Base-by-base conservation (phyloP, 2,797 vertebrate species). In the Euphonia xanthogaster region DNA sequence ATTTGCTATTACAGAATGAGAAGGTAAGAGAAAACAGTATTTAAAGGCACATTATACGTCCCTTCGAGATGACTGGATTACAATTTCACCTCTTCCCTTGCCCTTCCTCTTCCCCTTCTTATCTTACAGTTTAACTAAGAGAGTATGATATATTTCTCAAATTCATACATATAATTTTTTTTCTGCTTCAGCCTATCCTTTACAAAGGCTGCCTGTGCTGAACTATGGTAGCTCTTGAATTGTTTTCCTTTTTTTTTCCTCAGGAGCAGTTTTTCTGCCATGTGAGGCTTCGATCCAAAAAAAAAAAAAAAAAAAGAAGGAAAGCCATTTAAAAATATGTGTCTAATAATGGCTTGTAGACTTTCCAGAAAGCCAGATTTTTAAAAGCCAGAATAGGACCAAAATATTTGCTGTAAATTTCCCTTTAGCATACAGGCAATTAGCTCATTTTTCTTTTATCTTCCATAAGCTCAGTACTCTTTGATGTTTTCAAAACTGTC, bases 341-440 rank as follows among this genome's bases (percentile, higher is more conserved):
- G 3, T 9, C 17, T 53, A 79, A 87, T 76, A 93, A 79, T 75
- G 73, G 42, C 58, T 95, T 94, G 40, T 81, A 88, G 58, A 55
- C 48, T 86, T 93, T 91, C 65, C 85, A 93, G 62, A 85, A 93
- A 82, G 39, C 17, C 77, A 85, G 76, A 95, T 88, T 94, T 96
- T 91, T 72, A 68, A 93, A 93, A 86, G 65, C 76, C 70, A 96
- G 76, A 75, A 88, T 84, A 66, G 47, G 50, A 95, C 93, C 61
- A 93, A 96, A 95, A 95, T 97, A 94, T 96, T 96, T 97, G 82
- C 93, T 95, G 85, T 91, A 94, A 93, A 94, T 95, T 96, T 96
- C 82, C 65, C 88, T 80, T 95, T 74, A 93, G 58, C 86, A 91
- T 92, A 76, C 66, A 95, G 70, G 88, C 90, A 96, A 95, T 97